Base-by-base conservation (phyloP, 2,888 invertebrate genomes). In the Lepeophtheirus nordmannii region DNA sequence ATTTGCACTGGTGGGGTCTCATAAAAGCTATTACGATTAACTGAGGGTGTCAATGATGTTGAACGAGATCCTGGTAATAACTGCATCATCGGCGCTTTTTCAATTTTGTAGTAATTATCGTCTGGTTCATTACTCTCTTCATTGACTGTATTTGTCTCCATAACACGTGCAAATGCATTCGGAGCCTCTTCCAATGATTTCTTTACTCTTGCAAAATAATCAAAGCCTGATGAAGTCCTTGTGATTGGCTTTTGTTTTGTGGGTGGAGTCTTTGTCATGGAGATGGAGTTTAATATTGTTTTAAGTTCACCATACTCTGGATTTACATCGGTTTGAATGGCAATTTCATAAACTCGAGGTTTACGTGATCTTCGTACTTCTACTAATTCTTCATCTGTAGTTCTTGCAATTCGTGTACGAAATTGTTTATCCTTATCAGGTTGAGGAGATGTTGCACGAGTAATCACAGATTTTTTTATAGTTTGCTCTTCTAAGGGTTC, bases 81-180 rank as follows among this genome's bases (percentile, higher is more conserved):
- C 53, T 37, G 22, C 63, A 63, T 63, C 63, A 63, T 63, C 1
- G 63, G 63, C 11, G 57, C 65, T 17, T 39, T 65, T 65, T 58
- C 56, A 17, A 65, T 53, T 40, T 65, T 17, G 20, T 57, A 58
- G 12, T 30, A 30, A 58, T 12, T 10, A 12, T 65, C 58, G 1
- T 58, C 37, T n/a, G 53, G 23, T n/a, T 65, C 65, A 17, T 30
- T 12, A 22, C 17, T 57, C 12, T 65, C 23, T 17, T 30, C 22
- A n/a, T 37, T 37, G 3, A 23, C 40, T 10, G 17, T 53, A 2
- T 53, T 17, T 11, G 22, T 30, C 17, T 65, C 65, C 37, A 22
- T n/a, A n/a, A 56, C 38, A 23, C n/a, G 17, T 58, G 58, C 23
- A 22, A 23, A 22, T 58, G 20, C 58, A 58, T 58, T 58, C 2